Evolutionary conservation across 1,140 invertebrate genomes (phyloP).

Genomic region (Brachionus plicatilis): DNA sequence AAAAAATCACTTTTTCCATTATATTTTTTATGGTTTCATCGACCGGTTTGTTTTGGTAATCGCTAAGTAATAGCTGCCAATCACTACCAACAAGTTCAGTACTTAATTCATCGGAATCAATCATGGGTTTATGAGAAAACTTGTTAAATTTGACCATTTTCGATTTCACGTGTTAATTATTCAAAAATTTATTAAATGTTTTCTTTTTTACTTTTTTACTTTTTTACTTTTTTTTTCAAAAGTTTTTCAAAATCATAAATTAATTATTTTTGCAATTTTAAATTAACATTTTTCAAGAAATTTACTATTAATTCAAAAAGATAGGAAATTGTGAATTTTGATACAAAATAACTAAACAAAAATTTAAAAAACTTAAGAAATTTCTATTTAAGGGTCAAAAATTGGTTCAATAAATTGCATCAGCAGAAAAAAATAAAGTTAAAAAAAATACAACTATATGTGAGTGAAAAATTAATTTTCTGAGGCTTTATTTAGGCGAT

Average conservation of each 20-base stretch:
- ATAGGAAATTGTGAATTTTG: too few relatives aligned
- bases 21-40: constrained; percentile 9
- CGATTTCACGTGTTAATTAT: constrained; percentile 14
- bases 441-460: too few relatives aligned
- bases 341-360: too few relatives aligned
- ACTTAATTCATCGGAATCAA: neutral
- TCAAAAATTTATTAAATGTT: neutral
- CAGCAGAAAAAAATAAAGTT: too few relatives aligned
- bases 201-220: neutral
- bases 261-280: neutral
- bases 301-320: too few relatives aligned
- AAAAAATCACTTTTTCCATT: neutral
- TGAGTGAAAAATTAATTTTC: too few relatives aligned
- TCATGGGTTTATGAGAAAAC: neutral
- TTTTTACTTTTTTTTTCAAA: neutral
- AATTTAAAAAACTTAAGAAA: neutral
- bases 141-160: constrained; percentile 34
- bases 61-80: constrained; percentile 14
- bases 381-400: neutral
- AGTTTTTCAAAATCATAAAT: neutral
- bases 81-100: neutral
- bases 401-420: neutral
- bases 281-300: neutral
- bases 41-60: constrained; percentile 14
- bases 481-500: too few relatives aligned